phyloP scores from a whole-genome alignment of 2,113 vertebrate genomes.

The Anarrhichthys ocellatus region DNA sequence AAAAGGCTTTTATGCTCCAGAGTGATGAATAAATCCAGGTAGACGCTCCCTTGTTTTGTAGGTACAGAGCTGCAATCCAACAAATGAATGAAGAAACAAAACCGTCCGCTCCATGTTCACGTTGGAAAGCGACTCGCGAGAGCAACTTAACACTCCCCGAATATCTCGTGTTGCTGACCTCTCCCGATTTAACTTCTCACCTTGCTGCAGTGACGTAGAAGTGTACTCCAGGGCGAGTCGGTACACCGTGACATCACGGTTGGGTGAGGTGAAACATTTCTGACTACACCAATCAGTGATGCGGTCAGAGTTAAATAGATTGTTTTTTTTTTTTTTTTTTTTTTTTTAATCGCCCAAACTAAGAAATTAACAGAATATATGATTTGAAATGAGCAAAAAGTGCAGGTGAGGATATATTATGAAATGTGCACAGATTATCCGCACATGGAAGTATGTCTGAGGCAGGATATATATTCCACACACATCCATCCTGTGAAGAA shows the following conservation, averaged over 20 bases:
- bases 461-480: slow-evolving; percentile 54
- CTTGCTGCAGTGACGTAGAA: neutral
- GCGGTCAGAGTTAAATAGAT: neutral
- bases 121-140: neutral
- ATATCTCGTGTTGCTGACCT: neutral
- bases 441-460: slow-evolving; percentile 46
- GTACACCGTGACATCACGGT: neutral
- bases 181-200: slow-evolving; percentile 8
- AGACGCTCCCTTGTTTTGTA: neutral
- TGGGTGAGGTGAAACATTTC: neutral
- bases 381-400: slow-evolving; percentile 28
- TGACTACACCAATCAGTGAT: neutral
- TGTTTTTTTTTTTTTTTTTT: no score
- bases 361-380: slow-evolving; percentile 2
- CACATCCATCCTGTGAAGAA: slow-evolving; percentile 30
- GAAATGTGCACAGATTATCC: slow-evolving; percentile 24
- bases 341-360: neutral
- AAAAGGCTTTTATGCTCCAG: neutral
- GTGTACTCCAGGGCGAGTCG: neutral
- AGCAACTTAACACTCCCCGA: neutral
- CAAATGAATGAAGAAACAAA: neutral
- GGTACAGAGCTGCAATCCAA: neutral
- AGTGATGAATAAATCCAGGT: neutral
- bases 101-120: neutral
- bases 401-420: slow-evolving; percentile 34